These are phyloP conservation scores for Adela reaumurella DNA, from an alignment of 2,888 invertebrate genomes.

Conservation along the genomic window DNA sequence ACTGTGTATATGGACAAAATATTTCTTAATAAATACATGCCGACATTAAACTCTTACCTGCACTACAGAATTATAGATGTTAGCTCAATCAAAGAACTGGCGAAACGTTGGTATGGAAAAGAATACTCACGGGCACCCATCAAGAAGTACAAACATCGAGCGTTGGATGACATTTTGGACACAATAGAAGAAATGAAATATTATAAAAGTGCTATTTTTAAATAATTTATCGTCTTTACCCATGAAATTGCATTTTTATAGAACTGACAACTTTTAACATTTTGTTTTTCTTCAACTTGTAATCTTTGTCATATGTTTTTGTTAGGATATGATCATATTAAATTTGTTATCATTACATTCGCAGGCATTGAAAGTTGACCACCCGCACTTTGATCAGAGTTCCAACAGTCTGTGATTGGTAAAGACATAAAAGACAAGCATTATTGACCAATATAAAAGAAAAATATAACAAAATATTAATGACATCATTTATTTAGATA, in stretches of 20 bases:
- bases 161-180: slow-evolving; percentile 80
- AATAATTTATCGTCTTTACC: slow-evolving; percentile 14
- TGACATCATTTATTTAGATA: no score
- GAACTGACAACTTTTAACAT: no score
- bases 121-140: slow-evolving; percentile 53
- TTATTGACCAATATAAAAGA: no score
- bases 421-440: no score
- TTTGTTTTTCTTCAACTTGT: no score
- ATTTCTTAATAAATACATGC: slow-evolving; percentile 83
- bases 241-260: not conserved
- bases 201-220: slow-evolving; percentile 69
- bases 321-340: no score
- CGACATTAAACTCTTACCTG: slow-evolving; percentile 68
- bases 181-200: slow-evolving; percentile 80
- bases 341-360: no score
- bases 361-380: no score
- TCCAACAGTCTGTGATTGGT: no score
- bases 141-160: slow-evolving; percentile 68
- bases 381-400: no score
- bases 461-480: no score
- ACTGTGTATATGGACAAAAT: slow-evolving; percentile 81
- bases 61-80: slow-evolving; percentile 95
- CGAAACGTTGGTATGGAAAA: slow-evolving; percentile 71
- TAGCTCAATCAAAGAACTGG: slow-evolving; percentile 83
- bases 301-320: no score